A percentile compares a stretch with the other conserved stretches of the same genome.
These are phyloP conservation scores for Keiferia lycopersicella DNA, from an alignment of 2,888 invertebrate genomes.

Conservation along the genomic window DNA sequence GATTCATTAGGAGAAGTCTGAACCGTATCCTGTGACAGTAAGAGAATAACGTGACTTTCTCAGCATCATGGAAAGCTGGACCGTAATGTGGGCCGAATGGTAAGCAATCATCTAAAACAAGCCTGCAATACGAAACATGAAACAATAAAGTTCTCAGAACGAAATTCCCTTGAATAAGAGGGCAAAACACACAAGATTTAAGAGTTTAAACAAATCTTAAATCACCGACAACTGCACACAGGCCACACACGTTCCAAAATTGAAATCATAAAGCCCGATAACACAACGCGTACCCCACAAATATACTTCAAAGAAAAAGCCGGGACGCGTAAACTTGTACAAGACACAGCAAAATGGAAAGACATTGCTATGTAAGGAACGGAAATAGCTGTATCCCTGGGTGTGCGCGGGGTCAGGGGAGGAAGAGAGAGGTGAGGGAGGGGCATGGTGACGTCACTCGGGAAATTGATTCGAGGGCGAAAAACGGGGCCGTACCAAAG, in stretches of 20 bases:
- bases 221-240: slow-evolving; percentile 7
- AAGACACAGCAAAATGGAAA: slow-evolving; percentile 51
- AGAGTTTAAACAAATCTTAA: slow-evolving; percentile 19
- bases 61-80: too few relatives aligned
- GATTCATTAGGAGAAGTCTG: too few relatives aligned
- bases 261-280: slow-evolving; percentile 14
- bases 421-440: slow-evolving; percentile 40
- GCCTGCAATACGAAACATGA: slow-evolving; percentile 4
- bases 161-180: background rate
- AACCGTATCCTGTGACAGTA: too few relatives aligned
- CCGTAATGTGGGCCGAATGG: background rate
- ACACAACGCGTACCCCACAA: background rate
- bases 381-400: slow-evolving; percentile 65
- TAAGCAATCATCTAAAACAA: background rate
- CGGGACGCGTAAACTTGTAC: slow-evolving; percentile 44
- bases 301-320: slow-evolving; percentile 35
- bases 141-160: slow-evolving; percentile 1
- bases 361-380: slow-evolving; percentile 57
- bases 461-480: slow-evolving; percentile 75
- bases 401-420: slow-evolving; percentile 44
- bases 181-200: slow-evolving; percentile 18
- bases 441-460: slow-evolving; percentile 67
- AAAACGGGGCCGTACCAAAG: slow-evolving; percentile 72
- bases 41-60: too few relatives aligned
- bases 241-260: background rate